Base-by-base conservation (phyloP, 2,888 invertebrate genomes). In the Epirrita christyi region DNA sequence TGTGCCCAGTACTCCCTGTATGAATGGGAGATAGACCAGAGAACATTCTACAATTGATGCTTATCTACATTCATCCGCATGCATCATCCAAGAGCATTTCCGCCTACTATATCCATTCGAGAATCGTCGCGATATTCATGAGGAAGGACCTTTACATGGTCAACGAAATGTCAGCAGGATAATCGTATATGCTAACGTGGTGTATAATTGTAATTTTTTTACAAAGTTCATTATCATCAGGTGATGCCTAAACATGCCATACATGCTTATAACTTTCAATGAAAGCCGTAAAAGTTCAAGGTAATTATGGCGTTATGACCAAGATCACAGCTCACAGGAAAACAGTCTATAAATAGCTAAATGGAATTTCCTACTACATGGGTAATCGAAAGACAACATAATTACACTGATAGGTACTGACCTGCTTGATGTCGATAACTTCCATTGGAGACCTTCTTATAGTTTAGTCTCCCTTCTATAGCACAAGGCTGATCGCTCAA, bases 391-490 rank as follows among this genome's bases (percentile, higher is more conserved):
- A n/a, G n/a, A 21, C 6, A 21, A 21, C 21, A 21, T 9, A 14
- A 47, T 27, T 6, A 29, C 3, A 11, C 32, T 32, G 28, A 21
- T 3, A 21, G 21, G 21, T 61, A 71, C 70, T 66, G 75, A 92
- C 92, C 90, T 79, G 90, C 70, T 75, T 85, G 92, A 78, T 88
- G 83, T 38, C 90, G 85, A 71, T 94, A 93, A 68, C 93, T 91
- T 61, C 89, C 93, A 81, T 89, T 90, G n/a, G 93, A 83, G 45
- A 88, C 86, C 77, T 93, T 94, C 88, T 94, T 94, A 78, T 96
- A 95, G 77, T 95, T 95, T 67, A 96, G 85, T 80, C 96, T 93
- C 60, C 96, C 96, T 89, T 96, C 96, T 61, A 95, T 91, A 60
- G 93, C 92, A 73, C 93, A 88, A 63, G 93, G 93, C 59, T 93